Evolutionary conservation across 1,140 invertebrate species (phyloP).

Genomic region (Linepithema humile): DNA sequence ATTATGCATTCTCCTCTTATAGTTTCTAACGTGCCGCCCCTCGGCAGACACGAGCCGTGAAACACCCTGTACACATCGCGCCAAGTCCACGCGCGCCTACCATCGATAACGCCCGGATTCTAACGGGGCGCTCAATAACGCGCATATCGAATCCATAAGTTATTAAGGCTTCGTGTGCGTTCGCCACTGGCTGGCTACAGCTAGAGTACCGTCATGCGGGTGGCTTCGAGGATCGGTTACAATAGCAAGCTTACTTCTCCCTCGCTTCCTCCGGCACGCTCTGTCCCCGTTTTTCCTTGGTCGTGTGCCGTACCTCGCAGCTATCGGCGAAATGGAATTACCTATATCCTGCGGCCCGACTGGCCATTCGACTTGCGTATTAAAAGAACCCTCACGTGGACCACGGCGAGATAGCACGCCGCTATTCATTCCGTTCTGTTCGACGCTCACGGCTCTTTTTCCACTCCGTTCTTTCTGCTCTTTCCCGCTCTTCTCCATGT

Average conservation of each 20-base stretch:
- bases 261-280: constrained; percentile 40
- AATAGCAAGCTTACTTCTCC: constrained; percentile 73
- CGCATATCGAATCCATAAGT: constrained; percentile 81
- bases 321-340: constrained; percentile 78
- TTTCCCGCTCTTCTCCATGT: not conserved
- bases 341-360: constrained; percentile 78
- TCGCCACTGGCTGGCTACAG: constrained; percentile 60
- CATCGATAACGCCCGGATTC: constrained; percentile 82
- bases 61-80: constrained; percentile 38
- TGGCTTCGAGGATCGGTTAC: constrained; percentile 79
- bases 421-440: constrained; percentile 59
- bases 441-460: constrained; percentile 33
- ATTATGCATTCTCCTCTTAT: constrained; percentile 54
- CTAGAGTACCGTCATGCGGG: constrained; percentile 76
- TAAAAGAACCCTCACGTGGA: constrained; percentile 74
- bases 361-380: constrained; percentile 77
- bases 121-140: constrained; percentile 80
- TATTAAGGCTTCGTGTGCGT: constrained; percentile 81
- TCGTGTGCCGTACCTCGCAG: constrained; percentile 36
- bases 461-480: constrained; percentile 18
- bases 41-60: constrained; percentile 2
- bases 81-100: constrained; percentile 53
- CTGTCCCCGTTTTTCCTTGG: constrained; percentile 47
- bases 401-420: constrained; percentile 59
- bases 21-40: constrained; percentile 24